Base-by-base conservation (phyloP, 2,888 invertebrate genomes). In the Polyommatus icarus region DNA sequence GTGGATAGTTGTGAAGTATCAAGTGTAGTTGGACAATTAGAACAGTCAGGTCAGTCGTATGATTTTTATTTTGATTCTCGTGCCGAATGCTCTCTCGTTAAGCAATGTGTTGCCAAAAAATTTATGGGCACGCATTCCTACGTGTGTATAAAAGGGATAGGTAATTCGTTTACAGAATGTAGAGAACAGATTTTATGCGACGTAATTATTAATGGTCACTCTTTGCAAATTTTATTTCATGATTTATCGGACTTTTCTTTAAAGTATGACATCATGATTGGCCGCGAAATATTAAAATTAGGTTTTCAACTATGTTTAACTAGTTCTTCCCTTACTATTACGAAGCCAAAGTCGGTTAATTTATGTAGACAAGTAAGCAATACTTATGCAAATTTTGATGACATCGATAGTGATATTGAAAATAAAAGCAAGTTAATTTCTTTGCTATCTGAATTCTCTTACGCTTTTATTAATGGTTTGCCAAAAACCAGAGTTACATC, bases 31-130 rank as follows among this genome's bases (percentile, higher is more conserved):
- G 71, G 71, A 18, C 29, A 24, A 24, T 71, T 71, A 71, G 29
- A 12, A 71, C 71, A 71, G 8, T 71, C 71, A 29, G 71, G 71
- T 29, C 32, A 71, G 71, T 71, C 71, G 50, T 10, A 50, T 50
- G 15, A 50, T 36, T 50, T 50, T 50, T 50, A 50, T 50, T 50
- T 50, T 50, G 15, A 57, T 57, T 57, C 57, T 57, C n/a, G 57
- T 18, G 57, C 57, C n/a, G 5, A 57, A 18, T 57, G 57, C 57
- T 57, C 57, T 18, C 57, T 57, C 6, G 18, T 57, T 57, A 57
- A 6, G 18, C 18, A 57, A 29, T 32, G 8, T 36, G 29, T 36
- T 18, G 36, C 32, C 7, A 15, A 4, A 15, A 72, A 72, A 72
- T 72, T 72, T 1, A 6, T 29, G 10, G 71, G 36, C 1, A 32